A percentile compares a stretch with the other conserved stretches of the same genome.
These are phyloP conservation scores for Platanista minor DNA, from an alignment of 2,113 vertebrate species.

Conservation along the genomic window DNA sequence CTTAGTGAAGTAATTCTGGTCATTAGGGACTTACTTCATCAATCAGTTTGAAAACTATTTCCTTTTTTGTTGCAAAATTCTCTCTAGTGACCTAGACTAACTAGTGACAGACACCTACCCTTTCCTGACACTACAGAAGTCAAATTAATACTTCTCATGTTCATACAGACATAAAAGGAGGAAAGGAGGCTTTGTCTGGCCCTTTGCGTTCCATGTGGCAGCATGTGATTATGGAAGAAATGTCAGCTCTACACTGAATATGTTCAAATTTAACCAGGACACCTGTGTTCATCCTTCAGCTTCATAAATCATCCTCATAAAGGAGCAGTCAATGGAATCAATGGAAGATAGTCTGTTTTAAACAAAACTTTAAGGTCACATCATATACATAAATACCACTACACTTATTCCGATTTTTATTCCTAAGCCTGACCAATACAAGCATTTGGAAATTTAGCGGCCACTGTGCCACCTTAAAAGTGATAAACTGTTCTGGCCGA, in stretches of 20 bases:
- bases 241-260: neutral
- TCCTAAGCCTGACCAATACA: neutral
- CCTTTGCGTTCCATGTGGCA: neutral
- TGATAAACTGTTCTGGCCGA: neutral
- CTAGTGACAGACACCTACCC: neutral
- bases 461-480: neutral
- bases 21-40: conserved; percentile 9
- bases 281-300: neutral
- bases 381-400: neutral
- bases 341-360: neutral
- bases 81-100: conserved; percentile 13
- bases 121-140: conserved; percentile 2
- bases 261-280: neutral
- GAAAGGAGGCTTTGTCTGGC: neutral
- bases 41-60: conserved; percentile 32
- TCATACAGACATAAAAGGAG: neutral
- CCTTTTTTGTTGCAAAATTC: neutral
- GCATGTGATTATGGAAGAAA: neutral
- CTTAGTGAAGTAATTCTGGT: conserved; percentile 30
- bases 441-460: neutral
- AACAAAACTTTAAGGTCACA: neutral
- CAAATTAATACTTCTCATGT: neutral
- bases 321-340: neutral
- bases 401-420: neutral
- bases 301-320: neutral